Base-by-base conservation (phyloP, 2,113 vertebrate genomes). In the Vicugna pacos region DNA sequence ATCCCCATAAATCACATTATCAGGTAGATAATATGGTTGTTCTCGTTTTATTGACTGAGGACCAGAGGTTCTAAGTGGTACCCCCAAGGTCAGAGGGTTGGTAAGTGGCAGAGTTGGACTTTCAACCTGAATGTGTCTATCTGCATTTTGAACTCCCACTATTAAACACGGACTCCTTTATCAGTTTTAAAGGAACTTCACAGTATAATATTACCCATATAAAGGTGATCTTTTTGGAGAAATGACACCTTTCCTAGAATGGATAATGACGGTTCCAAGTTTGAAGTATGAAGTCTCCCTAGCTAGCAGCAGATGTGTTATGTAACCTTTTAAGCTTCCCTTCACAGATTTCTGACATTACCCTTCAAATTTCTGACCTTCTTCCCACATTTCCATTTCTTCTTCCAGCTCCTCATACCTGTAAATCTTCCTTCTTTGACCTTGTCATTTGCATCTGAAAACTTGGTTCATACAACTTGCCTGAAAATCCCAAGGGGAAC, bases 391-490 rank as follows among this genome's bases (percentile, higher is more conserved):
- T 89, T 72, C 19, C 20, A 5, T 72, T 38, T 70, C 81, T 89
- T 81, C 65, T 89, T 91, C 54, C 35, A 93, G 60, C 20, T 58
- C 28, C 38, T 72, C 56, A 16, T 48, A 35, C n/a, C 42, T 82
- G 0, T 56, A 58, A 35, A 58, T 24, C 24, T 50, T 89, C 32
- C 52, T 89, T 54, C 56, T 73, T 64, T 73, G 64, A 88, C 69
- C 75, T 96, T 92, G 54, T 48, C n/a, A 30, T 80, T 93, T 83
- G 64, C 30, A 14, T 80, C 79, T 83, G 56, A 69, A 89, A 84
- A 62, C 15, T 17, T 42, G n/a, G 12, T 80, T 83, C 28, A 17
- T 48, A 28, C 11, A 26, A 50, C 58, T 73, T 80, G 22, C 19
- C 24, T 35, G 42, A 72, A 73, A 82, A 72, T 69, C 32, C 16